Percentiles rank a stretch among this genome's conserved stretches.
phyloP scores from a whole-genome alignment of 2,797 vertebrate genomes.

The Pseudochaenichthys georgianus region DNA sequence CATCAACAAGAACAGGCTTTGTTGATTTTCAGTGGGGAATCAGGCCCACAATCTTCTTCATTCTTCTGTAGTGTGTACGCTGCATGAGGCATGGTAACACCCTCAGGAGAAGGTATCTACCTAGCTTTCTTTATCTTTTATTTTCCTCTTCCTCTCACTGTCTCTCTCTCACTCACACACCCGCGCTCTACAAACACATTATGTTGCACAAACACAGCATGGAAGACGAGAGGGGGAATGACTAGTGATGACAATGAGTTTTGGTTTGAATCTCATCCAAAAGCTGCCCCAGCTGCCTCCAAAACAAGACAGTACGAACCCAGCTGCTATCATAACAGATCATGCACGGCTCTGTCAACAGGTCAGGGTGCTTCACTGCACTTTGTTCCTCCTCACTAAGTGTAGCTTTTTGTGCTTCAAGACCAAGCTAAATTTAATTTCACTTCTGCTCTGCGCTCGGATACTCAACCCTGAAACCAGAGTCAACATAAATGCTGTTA shows the following conservation, averaged over 20 bases:
- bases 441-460: conserved; percentile 19
- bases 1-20: too few relatives aligned
- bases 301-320: conserved; percentile 30
- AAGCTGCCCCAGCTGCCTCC: conserved; percentile 46
- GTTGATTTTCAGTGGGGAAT: too few relatives aligned
- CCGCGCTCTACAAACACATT: conserved; percentile 48
- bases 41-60: too few relatives aligned
- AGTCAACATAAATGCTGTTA: conserved; percentile 19
- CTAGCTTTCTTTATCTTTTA: conserved; percentile 20
- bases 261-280: conserved; percentile 53
- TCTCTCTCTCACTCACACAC: conserved; percentile 26
- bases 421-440: conserved; percentile 18
- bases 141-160: conserved; percentile 29
- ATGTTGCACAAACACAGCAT: conserved; percentile 58
- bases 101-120: conserved; percentile 4
- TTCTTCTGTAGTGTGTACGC: too few relatives aligned
- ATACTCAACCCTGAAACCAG: conserved; percentile 34
- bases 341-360: conserved; percentile 42
- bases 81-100: conserved; percentile 1
- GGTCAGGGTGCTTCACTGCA: conserved; percentile 37
- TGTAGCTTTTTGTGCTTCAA: conserved; percentile 26
- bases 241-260: conserved; percentile 44
- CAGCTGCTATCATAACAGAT: conserved; percentile 51
- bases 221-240: conserved; percentile 26
- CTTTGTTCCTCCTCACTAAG: conserved; percentile 42